Base-by-base conservation (phyloP, 2,888 invertebrate species). In the Himalopsyche kuldschensis region DNA sequence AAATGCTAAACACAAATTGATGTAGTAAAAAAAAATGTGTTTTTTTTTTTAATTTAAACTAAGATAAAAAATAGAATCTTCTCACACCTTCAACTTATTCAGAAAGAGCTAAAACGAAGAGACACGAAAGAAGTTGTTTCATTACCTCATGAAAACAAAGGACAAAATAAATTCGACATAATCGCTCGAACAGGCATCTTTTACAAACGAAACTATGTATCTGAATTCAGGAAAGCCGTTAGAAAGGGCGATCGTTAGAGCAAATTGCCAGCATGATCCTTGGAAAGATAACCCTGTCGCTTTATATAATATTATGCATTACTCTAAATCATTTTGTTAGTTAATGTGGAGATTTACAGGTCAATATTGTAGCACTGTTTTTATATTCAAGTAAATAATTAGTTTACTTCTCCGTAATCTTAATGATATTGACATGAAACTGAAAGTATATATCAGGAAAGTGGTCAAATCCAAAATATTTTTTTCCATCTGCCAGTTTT, bases 11-110 rank as follows among this genome's bases (percentile, higher is more conserved):
- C n/a, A n/a, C n/a, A n/a, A n/a, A n/a, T n/a, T n/a, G n/a, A n/a
- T n/a, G n/a, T n/a, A n/a, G n/a, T n/a, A n/a, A n/a, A n/a, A n/a
- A n/a, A n/a, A n/a, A n/a, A n/a, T n/a, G n/a, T n/a, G n/a, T n/a
- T n/a, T n/a, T n/a, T n/a, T n/a, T n/a, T n/a, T n/a, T n/a, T n/a
- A n/a, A n/a, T n/a, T n/a, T n/a, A n/a, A n/a, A n/a, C n/a, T n/a
- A n/a, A n/a, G n/a, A n/a, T n/a, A n/a, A n/a, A n/a, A n/a, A n/a
- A n/a, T n/a, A n/a, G n/a, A n/a, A n/a, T n/a, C n/a, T n/a, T n/a
- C 35, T 76, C 1, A 76, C 76, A 32, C n/a, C n/a, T 76, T 76
- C 89, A 20, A 90, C 86, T 79, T 79, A 75, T 76, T 76, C 24
- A n/a, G n/a, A 32, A 76, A 35, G 4, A 11, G 69, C 15, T 27